Evolutionary conservation across 2,888 invertebrate species (phyloP).

Genomic region (Lithophane socia): DNA sequence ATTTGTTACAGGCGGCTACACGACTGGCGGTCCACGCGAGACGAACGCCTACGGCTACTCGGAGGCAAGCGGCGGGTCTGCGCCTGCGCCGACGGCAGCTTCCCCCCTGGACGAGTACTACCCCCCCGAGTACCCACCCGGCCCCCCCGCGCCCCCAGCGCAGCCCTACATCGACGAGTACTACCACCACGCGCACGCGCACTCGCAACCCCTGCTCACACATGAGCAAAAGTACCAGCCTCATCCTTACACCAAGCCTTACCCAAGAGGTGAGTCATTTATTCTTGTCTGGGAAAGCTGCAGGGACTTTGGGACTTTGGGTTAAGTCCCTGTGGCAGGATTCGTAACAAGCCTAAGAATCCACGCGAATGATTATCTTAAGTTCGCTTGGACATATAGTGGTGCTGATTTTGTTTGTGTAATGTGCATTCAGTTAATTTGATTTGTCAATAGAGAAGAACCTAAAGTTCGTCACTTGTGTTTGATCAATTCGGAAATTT

Average conservation of each 20-base stretch:
- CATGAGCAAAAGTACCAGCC: conserved; percentile 94
- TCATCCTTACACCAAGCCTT: conserved; percentile 92
- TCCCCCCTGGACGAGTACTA: conserved; percentile 90
- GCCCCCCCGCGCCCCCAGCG: conserved; percentile 87
- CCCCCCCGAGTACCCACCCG: conserved; percentile 87
- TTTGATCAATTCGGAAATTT: not conserved
- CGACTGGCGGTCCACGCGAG: conserved; percentile 90
- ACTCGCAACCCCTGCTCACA: conserved; percentile 90
- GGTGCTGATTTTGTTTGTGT: not conserved
- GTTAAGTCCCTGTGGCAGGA: not conserved
- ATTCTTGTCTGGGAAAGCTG: not conserved
- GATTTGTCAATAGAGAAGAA: not conserved
- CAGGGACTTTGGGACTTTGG: not conserved
- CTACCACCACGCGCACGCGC: conserved; percentile 94
- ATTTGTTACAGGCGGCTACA: conserved; percentile 88
- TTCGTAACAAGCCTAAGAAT: not conserved
- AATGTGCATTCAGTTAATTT: not conserved
- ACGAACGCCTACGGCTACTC: conserved; percentile 88
- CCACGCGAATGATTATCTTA: not conserved
- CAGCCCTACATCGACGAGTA: conserved; percentile 93
- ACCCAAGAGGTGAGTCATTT: conserved; percentile 91
- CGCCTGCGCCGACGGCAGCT: conserved; percentile 82
- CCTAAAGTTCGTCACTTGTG: not conserved
- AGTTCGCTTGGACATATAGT: not conserved
- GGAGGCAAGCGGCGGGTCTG: conserved; percentile 80